phyloP scores from a whole-genome alignment of 64 coral and sea anemone species.

The Hydrozoanthus tunicans region DNA sequence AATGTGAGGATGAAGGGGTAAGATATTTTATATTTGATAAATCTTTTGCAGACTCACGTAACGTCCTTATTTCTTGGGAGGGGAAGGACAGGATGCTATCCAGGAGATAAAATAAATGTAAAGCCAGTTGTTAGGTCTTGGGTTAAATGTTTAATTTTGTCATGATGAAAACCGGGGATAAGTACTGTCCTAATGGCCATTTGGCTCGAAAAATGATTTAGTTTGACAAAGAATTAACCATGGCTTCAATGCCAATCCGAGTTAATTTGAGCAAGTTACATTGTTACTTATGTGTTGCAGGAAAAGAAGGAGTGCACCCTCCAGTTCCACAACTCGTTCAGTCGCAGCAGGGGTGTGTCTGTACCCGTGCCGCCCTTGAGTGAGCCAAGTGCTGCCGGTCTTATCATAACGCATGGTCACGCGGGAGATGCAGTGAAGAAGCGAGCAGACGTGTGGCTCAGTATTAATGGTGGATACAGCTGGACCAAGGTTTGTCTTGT shows the following conservation, averaged over 20 bases:
- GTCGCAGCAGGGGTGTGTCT: slow-evolving; percentile 47
- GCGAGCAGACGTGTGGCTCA: slow-evolving; percentile 72
- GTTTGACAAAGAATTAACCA: no score
- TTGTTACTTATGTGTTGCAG: neutral
- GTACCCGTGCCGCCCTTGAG: slow-evolving; percentile 69
- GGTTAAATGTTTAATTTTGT: no score
- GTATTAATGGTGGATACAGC: slow-evolving; percentile 80
- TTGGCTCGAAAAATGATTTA: no score
- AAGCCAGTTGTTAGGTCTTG: no score
- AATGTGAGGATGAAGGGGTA: slow-evolving; percentile 37
- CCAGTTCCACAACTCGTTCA: slow-evolving; percentile 80
- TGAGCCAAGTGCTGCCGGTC: slow-evolving; percentile 64
- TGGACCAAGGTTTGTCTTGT: slow-evolving; percentile 52
- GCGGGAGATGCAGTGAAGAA: slow-evolving; percentile 56
- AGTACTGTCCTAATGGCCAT: no score
- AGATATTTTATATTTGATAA: slow-evolving; percentile 4
- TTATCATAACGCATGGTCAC: slow-evolving; percentile 77
- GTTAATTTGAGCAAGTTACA: no score
- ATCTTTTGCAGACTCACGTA: neutral
- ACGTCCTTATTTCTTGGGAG: neutral
- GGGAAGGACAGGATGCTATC: no score
- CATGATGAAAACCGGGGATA: no score
- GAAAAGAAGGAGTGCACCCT: slow-evolving; percentile 52
- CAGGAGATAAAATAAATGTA: no score
- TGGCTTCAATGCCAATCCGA: no score